Evolutionary conservation across 2,888 invertebrate genomes (phyloP).

Genomic region (Caenorhabditis virilis): DNA sequence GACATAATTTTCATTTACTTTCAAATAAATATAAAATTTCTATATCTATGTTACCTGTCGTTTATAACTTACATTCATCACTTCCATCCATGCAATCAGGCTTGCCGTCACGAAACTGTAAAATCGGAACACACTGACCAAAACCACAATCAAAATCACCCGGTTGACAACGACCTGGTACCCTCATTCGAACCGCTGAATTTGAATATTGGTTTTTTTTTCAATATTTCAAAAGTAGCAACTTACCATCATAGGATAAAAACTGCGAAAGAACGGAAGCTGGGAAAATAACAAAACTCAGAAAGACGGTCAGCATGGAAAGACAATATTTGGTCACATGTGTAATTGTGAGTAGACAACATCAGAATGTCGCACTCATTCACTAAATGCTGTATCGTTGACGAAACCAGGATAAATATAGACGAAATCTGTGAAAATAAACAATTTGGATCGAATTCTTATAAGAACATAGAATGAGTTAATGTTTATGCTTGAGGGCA

Average conservation of each 20-base stretch:
- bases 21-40: too few species aligned
- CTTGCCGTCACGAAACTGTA: constrained; percentile 61
- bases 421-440: constrained; percentile 5
- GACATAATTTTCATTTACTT: too few species aligned
- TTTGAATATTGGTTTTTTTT: too few species aligned
- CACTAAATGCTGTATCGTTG: constrained; percentile 2
- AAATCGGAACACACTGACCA: constrained; percentile 60
- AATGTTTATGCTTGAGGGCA: too few species aligned
- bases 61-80: constrained; percentile 62
- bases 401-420: not conserved
- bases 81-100: constrained; percentile 64
- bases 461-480: too few species aligned
- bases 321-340: constrained; percentile 36
- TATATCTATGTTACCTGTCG: not conserved
- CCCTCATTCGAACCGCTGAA: constrained; percentile 59
- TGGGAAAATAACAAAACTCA: constrained; percentile 31
- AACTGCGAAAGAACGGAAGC: constrained; percentile 33
- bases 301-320: constrained; percentile 43
- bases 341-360: constrained; percentile 37
- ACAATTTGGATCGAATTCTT: constrained; percentile 12
- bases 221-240: not conserved
- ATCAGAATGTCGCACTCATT: constrained; percentile 44
- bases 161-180: constrained; percentile 60
- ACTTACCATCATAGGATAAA: constrained; percentile 43
- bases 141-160: constrained; percentile 64